phyloP scores from a whole-genome alignment of 2,888 invertebrate species.

The Pollenia griseotomentosa region DNA sequence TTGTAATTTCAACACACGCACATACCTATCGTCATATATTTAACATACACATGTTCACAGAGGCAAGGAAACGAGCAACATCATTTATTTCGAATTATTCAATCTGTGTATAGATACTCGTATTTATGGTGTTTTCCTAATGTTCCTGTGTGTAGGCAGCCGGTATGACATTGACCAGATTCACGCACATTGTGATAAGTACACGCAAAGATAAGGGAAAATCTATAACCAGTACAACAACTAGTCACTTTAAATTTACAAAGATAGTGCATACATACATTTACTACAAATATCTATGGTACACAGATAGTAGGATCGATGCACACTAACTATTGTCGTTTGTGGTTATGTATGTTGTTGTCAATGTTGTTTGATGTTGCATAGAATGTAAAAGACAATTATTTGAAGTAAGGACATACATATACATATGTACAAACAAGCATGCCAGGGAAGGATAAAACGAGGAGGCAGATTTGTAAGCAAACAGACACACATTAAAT shows the following conservation, averaged over 20 bases:
- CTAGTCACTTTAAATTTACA: conserved; percentile 16
- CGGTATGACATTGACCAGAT: conserved; percentile 65
- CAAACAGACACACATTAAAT: background rate
- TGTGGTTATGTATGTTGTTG: conserved; percentile 47
- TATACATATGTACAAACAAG: background rate
- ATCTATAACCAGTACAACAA: background rate
- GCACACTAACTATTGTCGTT: conserved; percentile 35
- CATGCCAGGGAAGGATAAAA: background rate
- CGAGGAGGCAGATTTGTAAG: background rate
- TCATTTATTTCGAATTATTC: conserved; percentile 65
- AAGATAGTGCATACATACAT: background rate
- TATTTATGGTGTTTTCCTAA: conserved; percentile 24
- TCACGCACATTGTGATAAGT: conserved; percentile 65
- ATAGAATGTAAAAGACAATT: conserved; percentile 47
- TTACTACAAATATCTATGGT: background rate
- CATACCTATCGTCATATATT: background rate
- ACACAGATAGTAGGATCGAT: background rate
- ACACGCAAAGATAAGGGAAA: background rate
- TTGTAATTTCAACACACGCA: conserved; percentile 7
- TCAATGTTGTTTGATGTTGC: conserved; percentile 36
- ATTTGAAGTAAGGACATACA: conserved; percentile 36
- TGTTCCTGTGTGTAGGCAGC: conserved; percentile 44
- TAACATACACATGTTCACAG: background rate
- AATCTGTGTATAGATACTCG: conserved; percentile 56
- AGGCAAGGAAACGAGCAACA: conserved; percentile 31